Evolutionary conservation across 2,113 vertebrate species (phyloP).

Genomic region (Tonatia bakeri): DNA sequence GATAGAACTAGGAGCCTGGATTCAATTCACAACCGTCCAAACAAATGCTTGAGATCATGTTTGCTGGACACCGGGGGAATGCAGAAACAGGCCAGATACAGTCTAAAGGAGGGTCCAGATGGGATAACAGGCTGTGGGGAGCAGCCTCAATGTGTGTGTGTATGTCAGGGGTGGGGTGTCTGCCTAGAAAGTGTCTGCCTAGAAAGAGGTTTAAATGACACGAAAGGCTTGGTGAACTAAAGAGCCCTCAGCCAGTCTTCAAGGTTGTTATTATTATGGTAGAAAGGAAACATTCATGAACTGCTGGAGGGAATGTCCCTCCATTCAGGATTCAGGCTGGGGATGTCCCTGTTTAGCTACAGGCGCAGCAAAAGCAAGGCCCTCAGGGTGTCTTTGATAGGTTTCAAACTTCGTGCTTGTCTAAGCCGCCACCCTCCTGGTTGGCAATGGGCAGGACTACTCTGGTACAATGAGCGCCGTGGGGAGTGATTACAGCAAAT

Average conservation of each 20-base stretch:
- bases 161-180: fast-evolving
- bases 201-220: background rate
- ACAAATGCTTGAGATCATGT: background rate
- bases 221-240: background rate
- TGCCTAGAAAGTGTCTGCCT: background rate
- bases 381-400: background rate
- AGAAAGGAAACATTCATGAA: background rate
- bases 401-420: background rate
- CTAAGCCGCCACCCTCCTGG: background rate
- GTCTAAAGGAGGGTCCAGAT: background rate
- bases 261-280: background rate
- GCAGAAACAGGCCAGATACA: background rate
- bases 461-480: background rate
- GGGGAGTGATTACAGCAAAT: background rate
- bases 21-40: background rate
- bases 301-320: background rate
- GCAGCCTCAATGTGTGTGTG: background rate
- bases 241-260: background rate
- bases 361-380: background rate
- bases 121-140: background rate
- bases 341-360: background rate
- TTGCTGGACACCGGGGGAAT: background rate
- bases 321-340: background rate
- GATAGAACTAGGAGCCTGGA: background rate
- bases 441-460: background rate